Base-by-base conservation (phyloP, 2,888 invertebrate species). In the Eristalinus sepulchralis region DNA sequence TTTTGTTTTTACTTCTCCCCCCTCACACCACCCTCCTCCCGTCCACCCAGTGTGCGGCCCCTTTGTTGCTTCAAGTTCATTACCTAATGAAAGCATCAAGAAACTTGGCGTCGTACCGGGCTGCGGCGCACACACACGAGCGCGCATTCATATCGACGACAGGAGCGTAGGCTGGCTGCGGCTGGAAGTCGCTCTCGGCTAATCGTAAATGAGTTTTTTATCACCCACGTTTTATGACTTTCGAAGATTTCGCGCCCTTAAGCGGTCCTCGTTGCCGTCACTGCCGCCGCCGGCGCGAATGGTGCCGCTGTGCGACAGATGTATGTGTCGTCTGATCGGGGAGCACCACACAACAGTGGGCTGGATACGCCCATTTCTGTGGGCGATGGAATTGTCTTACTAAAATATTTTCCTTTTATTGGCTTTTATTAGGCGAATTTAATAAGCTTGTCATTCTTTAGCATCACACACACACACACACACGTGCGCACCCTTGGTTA, bases 161-260 rank as follows among this genome's bases (percentile, higher is more conserved):
- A n/a, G 39, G n/a, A 27, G 5, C 47, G 47, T 47, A 47, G 71
- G 62, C 39, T 59, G 67, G 17, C 10, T 27, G 63, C 11, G 27
- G 64, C 36, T 53, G 76, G 53, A 57, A 77, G 31, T 77, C 71
- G 84, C 77, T 77, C 63, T 77, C 59, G 77, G 85, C 85, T 85
- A 85, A 85, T 85, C 85, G 85, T 82, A 85, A 85, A 85, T 82
- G 85, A 64, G 68, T 85, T 84, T 85, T 85, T 82, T 82, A 85
- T 85, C 85, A 78, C 85, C 67, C 77, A 64, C 47, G 59, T 73
- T 85, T 85, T 85, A 85, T 59, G 85, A 77, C 76, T 82, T 77
- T 77, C 60, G 59, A 77, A 85, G 77, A 77, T 59, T 78, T 78
- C 76, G 77, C 76, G 82, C 82, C 77, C 81, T 81, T 36, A 39